Percentiles rank a stretch among this genome's conserved stretches.
Conservation (phyloP, 2,888 invertebrate species). For the Tetropium fuscum region DNA sequence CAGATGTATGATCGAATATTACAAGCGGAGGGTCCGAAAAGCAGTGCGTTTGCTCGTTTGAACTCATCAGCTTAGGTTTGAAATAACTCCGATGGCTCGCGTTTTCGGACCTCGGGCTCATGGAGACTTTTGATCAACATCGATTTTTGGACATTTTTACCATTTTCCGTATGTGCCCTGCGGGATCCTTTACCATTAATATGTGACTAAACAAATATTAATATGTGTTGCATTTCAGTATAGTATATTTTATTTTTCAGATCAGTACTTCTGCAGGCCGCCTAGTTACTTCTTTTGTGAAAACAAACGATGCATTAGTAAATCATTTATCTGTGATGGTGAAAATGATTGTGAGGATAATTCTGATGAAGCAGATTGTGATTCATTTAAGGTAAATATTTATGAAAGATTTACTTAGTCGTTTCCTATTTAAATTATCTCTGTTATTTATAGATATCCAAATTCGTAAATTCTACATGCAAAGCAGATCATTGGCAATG, state of each 20-base stretch:
- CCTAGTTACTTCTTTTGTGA: slow-evolving; percentile 60
- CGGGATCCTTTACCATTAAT: too few relatives aligned
- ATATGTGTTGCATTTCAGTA: not conserved
- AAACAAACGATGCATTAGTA: slow-evolving; percentile 59
- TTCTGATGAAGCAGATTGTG: slow-evolving; percentile 63
- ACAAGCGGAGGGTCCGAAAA: too few relatives aligned
- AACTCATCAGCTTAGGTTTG: too few relatives aligned
- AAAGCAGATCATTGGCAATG: slow-evolving; percentile 59
- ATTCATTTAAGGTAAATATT: slow-evolving; percentile 40
- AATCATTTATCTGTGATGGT: slow-evolving; percentile 61
- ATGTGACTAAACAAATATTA: too few relatives aligned
- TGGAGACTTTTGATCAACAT: too few relatives aligned
- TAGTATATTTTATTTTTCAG: slow-evolving; percentile 42
- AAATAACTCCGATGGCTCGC: too few relatives aligned
- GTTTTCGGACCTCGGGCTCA: too few relatives aligned
- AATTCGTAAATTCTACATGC: slow-evolving; percentile 49
- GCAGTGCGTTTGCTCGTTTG: too few relatives aligned
- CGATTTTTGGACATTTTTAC: too few relatives aligned
- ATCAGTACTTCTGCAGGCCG: slow-evolving; percentile 53
- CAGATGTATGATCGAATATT: too few relatives aligned
- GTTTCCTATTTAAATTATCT: not conserved
- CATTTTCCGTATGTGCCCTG: too few relatives aligned
- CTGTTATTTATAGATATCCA: slow-evolving; percentile 22
- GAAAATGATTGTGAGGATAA: slow-evolving; percentile 64
- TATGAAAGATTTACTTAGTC: not conserved